A percentile compares a stretch with the other conserved stretches of the same genome.
Conservation (phyloP, 2,113 vertebrate species). For the Hippolais icterina region DNA sequence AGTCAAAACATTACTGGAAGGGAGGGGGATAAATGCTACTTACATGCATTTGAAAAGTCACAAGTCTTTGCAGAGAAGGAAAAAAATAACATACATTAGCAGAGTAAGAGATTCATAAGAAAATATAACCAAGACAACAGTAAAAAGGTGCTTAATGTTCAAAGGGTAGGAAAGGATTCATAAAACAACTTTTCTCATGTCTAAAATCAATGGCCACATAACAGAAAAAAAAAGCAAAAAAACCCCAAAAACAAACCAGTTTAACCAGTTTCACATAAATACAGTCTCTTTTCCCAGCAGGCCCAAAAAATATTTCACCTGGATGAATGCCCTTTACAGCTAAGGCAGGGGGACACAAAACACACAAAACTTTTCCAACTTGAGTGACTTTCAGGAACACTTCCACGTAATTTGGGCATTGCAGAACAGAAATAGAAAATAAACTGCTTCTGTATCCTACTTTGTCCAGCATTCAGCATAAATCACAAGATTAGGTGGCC, state of each 20-base stretch:
- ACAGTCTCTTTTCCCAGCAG: not conserved
- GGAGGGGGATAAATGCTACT: not conserved
- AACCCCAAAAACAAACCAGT: too few relatives aligned
- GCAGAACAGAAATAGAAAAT: not conserved
- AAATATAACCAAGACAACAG: not conserved
- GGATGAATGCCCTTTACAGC: not conserved
- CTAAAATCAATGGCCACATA: not conserved
- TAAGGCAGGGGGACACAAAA: accelerated
- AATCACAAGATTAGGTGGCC: not conserved
- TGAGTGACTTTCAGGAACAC: not conserved
- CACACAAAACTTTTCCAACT: not conserved
- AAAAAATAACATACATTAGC: not conserved
- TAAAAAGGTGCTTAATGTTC: not conserved
- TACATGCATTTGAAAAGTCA: not conserved
- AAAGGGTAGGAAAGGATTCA: not conserved
- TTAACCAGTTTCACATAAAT: not conserved
- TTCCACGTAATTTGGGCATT: not conserved
- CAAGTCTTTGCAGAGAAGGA: not conserved
- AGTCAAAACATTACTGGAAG: not conserved
- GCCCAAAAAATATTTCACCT: not conserved
- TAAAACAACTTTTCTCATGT: not conserved
- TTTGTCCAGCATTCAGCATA: not conserved
- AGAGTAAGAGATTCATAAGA: not conserved
- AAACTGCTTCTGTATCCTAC: not conserved
- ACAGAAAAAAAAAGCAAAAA: not conserved